phyloP scores from a whole-genome alignment of 2,797 vertebrate species.

The Gobio occitaniae region DNA sequence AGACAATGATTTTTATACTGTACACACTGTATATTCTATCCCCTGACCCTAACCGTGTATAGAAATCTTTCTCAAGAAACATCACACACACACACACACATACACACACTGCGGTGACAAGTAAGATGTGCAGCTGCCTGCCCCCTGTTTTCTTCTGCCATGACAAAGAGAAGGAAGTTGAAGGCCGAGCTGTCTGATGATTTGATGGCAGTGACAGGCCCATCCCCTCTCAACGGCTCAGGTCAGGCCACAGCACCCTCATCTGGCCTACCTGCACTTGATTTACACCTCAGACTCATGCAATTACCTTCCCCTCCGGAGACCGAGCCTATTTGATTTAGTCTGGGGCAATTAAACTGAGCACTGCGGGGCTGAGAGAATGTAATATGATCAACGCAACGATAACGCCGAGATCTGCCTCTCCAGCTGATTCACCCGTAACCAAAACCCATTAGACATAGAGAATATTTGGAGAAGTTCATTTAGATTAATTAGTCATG shows the following conservation, averaged over 20 bases:
- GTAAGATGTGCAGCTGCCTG: constrained; percentile 37
- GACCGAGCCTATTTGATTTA: constrained; percentile 69
- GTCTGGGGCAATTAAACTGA: constrained; percentile 75
- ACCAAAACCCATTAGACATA: background rate
- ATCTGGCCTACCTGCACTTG: constrained; percentile 62
- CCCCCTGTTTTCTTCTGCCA: constrained; percentile 65
- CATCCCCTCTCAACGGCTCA: constrained; percentile 70
- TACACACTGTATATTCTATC: no score
- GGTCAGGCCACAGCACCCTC: constrained; percentile 45
- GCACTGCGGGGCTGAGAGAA: constrained; percentile 55
- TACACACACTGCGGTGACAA: constrained; percentile 41
- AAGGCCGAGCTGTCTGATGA: constrained; percentile 66
- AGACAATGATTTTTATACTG: no score
- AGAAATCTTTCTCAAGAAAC: no score
- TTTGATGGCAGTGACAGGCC: constrained; percentile 73
- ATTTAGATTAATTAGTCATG: constrained; percentile 25
- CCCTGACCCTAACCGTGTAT: no score
- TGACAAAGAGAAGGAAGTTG: constrained; percentile 76
- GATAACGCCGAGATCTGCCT: constrained; percentile 35
- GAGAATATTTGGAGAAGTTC: background rate
- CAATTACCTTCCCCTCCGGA: constrained; percentile 41
- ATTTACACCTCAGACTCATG: constrained; percentile 66
- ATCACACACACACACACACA: no score
- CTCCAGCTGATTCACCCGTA: constrained; percentile 17
- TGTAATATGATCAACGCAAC: constrained; percentile 66